Conservation (phyloP, 1,140 invertebrate genomes). For the Bemisia tabaci region DNA sequence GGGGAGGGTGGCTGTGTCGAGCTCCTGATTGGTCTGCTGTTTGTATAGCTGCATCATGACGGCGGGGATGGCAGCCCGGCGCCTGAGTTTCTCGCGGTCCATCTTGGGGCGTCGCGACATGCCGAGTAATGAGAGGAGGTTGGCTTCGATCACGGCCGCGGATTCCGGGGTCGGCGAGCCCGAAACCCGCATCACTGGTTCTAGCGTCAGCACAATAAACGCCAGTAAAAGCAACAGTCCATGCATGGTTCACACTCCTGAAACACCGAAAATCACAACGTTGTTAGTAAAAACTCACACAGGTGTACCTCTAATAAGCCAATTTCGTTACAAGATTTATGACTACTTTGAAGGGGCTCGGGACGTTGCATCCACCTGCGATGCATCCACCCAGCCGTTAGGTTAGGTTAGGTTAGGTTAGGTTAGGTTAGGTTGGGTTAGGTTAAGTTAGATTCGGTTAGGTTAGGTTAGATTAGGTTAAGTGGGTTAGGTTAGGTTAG, state of each 20-base stretch:
- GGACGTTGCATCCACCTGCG: no score
- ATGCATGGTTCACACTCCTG: background rate
- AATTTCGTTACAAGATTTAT: no score
- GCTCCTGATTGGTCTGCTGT: slow-evolving; percentile 39
- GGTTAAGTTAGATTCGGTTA: no score
- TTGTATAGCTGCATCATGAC: slow-evolving; percentile 64
- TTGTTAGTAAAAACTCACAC: no score
- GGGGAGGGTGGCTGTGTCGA: slow-evolving; percentile 45
- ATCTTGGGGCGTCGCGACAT: slow-evolving; percentile 45
- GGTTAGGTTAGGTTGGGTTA: no score
- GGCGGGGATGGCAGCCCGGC: slow-evolving; percentile 58
- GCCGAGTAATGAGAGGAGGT: slow-evolving; percentile 58
- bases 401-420: no score
- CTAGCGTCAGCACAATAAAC: background rate
- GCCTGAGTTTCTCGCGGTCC: slow-evolving; percentile 32
- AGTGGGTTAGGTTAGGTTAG: no score
- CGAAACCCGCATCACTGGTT: background rate
- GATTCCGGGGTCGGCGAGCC: background rate
- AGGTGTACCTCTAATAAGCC: no score
- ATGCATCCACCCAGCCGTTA: no score
- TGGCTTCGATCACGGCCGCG: slow-evolving; percentile 34
- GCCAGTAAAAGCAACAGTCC: background rate
- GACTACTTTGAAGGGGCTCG: no score
- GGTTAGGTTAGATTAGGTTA: no score
- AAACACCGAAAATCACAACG: background rate